Conservation (phyloP, 2,888 invertebrate genomes). For the Limenitis camilla region DNA sequence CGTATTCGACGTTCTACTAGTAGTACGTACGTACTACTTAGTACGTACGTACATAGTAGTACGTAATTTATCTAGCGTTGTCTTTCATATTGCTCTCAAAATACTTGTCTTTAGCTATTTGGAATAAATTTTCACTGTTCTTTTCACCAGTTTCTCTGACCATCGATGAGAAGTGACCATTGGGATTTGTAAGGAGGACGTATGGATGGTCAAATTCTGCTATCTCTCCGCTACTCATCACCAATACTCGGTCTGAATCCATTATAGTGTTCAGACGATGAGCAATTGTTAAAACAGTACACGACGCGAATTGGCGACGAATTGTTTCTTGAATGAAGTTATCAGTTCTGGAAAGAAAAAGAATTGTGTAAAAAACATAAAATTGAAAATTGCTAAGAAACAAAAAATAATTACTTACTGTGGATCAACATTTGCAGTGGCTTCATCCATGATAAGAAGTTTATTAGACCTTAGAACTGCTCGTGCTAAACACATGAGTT, state of each 20-base stretch:
- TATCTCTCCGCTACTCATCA: constrained; percentile 76
- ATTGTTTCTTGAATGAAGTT: constrained; percentile 88
- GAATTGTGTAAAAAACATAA: background rate
- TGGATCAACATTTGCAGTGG: constrained; percentile 94
- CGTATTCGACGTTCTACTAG: no score
- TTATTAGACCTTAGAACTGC: constrained; percentile 89
- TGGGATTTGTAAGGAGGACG: constrained; percentile 64
- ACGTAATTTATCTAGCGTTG: constrained; percentile 42
- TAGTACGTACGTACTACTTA: no score
- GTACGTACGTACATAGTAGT: no score
- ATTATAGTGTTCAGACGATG: constrained; percentile 94
- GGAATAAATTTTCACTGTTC: constrained; percentile 61
- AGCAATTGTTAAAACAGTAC: constrained; percentile 92
- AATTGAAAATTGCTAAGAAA: background rate
- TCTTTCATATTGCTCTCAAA: constrained; percentile 51
- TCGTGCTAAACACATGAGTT: constrained; percentile 90
- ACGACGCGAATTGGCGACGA: constrained; percentile 82
- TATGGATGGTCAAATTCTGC: constrained; percentile 80
- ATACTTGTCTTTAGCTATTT: constrained; percentile 64
- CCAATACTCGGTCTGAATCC: constrained; percentile 87
- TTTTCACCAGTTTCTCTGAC: constrained; percentile 76
- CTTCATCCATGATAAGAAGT: constrained; percentile 92
- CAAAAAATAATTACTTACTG: constrained; percentile 68
- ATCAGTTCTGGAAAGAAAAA: constrained; percentile 76
- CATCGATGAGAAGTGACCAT: constrained; percentile 72